Conservation (phyloP, 2,113 vertebrate genomes). For the Elachura formosa region DNA sequence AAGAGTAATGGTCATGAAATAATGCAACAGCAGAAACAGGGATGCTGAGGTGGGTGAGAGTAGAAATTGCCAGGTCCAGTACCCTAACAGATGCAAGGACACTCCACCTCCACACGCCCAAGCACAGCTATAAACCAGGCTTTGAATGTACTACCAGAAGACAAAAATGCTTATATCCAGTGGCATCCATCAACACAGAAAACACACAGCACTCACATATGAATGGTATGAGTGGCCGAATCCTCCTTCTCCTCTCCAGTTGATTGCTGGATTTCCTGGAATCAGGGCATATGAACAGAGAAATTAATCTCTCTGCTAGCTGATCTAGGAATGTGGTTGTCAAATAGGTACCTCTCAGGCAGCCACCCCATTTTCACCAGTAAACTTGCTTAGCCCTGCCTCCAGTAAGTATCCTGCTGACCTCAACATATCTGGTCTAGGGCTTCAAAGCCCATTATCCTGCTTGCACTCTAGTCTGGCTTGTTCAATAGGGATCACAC, state of each 20-base stretch:
- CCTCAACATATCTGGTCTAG: rapidly evolving
- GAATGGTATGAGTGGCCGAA: rapidly evolving
- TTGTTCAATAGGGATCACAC: rapidly evolving
- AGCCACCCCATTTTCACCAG: not conserved
- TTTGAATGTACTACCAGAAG: not conserved
- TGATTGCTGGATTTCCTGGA: not conserved
- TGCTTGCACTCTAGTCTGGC: not conserved
- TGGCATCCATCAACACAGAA: rapidly evolving
- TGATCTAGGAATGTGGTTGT: not conserved
- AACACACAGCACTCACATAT: not conserved
- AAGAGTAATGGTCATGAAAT: not conserved
- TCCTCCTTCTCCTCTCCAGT: not conserved
- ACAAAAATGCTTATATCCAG: not conserved
- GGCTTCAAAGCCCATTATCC: not conserved
- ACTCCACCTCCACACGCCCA: rapidly evolving
- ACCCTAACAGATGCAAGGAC: not conserved
- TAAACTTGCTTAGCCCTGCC: not conserved
- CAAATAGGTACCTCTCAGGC: too few species aligned
- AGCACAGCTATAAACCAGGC: not conserved
- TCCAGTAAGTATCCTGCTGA: not conserved
- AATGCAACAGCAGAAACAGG: not conserved
- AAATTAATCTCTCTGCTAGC: not conserved
- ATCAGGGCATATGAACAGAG: rapidly evolving
- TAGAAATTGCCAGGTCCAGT: not conserved
- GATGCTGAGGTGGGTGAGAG: too few species aligned